Percentiles rank a stretch among this genome's conserved stretches.
Conservation (phyloP, 2,888 invertebrate species). For the Melanostoma scalare region DNA sequence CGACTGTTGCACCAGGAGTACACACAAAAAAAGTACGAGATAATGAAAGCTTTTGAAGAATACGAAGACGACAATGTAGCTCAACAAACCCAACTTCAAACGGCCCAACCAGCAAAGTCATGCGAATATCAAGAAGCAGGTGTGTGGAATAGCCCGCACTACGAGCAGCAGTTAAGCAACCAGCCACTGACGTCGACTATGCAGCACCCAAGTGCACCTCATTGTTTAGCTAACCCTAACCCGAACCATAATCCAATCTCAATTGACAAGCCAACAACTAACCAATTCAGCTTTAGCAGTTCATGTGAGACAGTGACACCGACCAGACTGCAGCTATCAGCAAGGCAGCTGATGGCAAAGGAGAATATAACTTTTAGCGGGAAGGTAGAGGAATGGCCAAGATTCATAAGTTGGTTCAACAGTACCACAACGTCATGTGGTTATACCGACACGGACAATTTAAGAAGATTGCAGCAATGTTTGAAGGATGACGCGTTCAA, state of each 20-base stretch:
- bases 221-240: neutral
- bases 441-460: conserved; percentile 1
- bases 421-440: conserved; percentile 2
- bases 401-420: conserved; percentile 23
- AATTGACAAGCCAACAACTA: neutral
- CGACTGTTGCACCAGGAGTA: neutral
- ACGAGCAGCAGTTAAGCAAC: neutral
- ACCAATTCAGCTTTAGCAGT: neutral
- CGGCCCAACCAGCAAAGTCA: neutral
- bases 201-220: neutral
- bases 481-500: neutral
- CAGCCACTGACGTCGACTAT: conserved; percentile 6
- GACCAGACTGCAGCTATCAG: conserved; percentile 7
- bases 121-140: neutral
- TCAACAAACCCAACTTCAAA: neutral
- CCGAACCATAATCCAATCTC: neutral
- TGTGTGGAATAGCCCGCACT: neutral
- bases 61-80: neutral
- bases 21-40: neutral
- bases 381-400: conserved; percentile 20
- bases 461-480: neutral
- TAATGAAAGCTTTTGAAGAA: neutral
- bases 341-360: conserved; percentile 16
- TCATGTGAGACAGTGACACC: neutral
- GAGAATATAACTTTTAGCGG: conserved; percentile 5